Conservation (phyloP, 2,113 vertebrate genomes). For the Diglossa brunneiventris region DNA sequence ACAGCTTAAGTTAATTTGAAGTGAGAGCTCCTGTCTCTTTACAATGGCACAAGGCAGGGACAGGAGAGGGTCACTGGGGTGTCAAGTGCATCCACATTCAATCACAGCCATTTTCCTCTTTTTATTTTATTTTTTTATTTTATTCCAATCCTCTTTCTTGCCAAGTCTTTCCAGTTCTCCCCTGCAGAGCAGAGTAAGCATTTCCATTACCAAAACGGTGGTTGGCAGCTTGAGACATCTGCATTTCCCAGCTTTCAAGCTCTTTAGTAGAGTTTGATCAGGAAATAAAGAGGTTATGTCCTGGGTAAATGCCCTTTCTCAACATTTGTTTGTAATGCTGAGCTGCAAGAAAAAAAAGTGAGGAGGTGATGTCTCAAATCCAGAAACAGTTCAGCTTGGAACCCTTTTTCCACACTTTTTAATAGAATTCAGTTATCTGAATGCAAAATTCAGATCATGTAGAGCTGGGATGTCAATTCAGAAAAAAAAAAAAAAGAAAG, state of each 20-base stretch:
- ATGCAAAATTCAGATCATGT: not conserved
- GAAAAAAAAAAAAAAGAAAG: not conserved
- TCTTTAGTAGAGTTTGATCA: not conserved
- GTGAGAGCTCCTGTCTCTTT: conserved; percentile 25
- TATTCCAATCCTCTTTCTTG: not conserved
- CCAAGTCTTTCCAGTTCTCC: not conserved
- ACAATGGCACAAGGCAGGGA: not conserved
- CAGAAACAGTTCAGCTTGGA: not conserved
- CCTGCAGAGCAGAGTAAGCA: not conserved
- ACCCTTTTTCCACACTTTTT: not conserved
- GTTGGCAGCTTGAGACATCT: conserved; percentile 31
- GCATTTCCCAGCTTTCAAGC: not conserved
- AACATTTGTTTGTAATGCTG: not conserved
- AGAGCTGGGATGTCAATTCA: not conserved
- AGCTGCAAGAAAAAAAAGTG: not conserved
- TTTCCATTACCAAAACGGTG: not conserved
- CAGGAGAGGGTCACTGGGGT: not conserved
- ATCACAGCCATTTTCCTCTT: not conserved
- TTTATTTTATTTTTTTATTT: not conserved
- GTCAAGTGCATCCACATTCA: not conserved
- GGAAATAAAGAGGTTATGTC: not conserved
- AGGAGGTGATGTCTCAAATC: not conserved
- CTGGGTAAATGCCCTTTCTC: not conserved
- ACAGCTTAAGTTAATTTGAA: conserved; percentile 63
- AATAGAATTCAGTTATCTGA: not conserved